Conservation (phyloP, 2,888 invertebrate species). For the Erpobdella octoculata region DNA sequence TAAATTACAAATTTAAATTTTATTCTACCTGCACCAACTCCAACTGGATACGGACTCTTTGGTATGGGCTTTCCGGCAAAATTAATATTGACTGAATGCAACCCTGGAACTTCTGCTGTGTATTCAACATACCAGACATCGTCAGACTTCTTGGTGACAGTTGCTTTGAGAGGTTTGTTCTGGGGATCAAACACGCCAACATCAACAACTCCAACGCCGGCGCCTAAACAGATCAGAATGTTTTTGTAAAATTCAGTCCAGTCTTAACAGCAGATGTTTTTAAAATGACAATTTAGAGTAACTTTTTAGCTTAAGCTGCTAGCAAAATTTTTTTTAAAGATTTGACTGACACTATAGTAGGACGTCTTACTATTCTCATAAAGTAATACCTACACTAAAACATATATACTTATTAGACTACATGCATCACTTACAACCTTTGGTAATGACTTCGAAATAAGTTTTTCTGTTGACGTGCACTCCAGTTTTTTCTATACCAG, state of each 20-base stretch:
- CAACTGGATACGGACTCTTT: slow-evolving; percentile 68
- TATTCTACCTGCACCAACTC: slow-evolving; percentile 51
- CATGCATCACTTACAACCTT: no score
- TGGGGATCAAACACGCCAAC: slow-evolving; percentile 72
- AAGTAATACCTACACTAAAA: no score
- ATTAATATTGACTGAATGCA: slow-evolving; percentile 74
- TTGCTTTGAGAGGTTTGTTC: slow-evolving; percentile 60
- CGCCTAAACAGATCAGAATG: slow-evolving; percentile 56
- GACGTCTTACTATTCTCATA: neutral
- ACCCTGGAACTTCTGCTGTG: slow-evolving; percentile 64
- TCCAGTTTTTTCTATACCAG: slow-evolving; percentile 70
- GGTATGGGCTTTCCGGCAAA: slow-evolving; percentile 72
- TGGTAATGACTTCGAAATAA: slow-evolving; percentile 73
- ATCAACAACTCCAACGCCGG: slow-evolving; percentile 71
- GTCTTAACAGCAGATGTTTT: no score
- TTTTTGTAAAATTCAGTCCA: no score
- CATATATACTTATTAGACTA: no score
- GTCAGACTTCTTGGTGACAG: slow-evolving; percentile 60
- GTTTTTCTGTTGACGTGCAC: slow-evolving; percentile 67
- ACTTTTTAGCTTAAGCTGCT: neutral
- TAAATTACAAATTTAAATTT: no score
- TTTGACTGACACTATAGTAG: no score
- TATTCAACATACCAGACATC: slow-evolving; percentile 77
- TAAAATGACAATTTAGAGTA: neutral
- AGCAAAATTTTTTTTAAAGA: neutral